Evolutionary conservation across 2,113 vertebrate species (phyloP).

Genomic region (Corapipo altera): DNA sequence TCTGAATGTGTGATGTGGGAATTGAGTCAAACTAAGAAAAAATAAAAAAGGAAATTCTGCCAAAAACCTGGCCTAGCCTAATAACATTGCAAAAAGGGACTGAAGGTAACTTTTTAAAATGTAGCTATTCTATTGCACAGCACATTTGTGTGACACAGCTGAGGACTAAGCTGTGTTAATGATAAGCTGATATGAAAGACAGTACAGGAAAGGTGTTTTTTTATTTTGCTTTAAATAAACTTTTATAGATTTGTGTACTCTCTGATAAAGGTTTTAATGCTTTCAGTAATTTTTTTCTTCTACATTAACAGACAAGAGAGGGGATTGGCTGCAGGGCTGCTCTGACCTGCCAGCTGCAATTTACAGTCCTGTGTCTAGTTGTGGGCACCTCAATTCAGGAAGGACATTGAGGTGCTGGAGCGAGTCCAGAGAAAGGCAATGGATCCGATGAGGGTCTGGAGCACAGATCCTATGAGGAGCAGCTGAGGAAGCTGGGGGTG

Average conservation of each 20-base stretch:
- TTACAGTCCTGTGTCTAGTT: not conserved
- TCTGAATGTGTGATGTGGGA: not conserved
- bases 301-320: too few relatives aligned
- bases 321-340: accelerated
- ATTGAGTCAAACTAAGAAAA: not conserved
- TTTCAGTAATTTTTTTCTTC: not conserved
- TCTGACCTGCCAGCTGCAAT: accelerated
- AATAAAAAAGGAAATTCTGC: not conserved
- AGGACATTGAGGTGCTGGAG: not conserved
- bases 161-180: not conserved
- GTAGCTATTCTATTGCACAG: not conserved
- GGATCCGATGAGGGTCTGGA: not conserved
- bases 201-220: not conserved
- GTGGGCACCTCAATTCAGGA: not conserved
- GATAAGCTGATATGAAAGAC: accelerated
- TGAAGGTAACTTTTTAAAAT: not conserved
- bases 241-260: accelerated
- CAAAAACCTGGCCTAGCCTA: not conserved
- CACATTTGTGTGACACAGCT: not conserved
- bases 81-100: not conserved
- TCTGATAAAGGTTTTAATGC: not conserved
- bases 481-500: not conserved
- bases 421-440: not conserved
- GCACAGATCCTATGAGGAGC: not conserved
- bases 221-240: not conserved